Percentiles rank a stretch among this genome's conserved stretches.
These are phyloP conservation scores for Pocillopora grandis DNA, from an alignment of 92 coral and sea anemone genomes.

Conservation along the genomic window DNA sequence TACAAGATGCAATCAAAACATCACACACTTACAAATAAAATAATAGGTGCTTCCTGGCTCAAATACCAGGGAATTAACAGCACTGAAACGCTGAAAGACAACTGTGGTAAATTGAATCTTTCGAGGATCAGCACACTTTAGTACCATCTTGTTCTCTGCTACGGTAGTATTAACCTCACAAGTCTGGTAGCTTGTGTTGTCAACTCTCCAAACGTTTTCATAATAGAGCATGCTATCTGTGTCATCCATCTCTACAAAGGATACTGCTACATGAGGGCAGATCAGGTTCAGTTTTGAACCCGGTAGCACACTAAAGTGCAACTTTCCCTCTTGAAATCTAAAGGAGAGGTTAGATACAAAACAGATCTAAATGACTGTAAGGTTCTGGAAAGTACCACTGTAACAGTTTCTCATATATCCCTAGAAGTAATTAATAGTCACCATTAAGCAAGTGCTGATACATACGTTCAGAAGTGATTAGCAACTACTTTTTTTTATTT, in stretches of 20 bases:
- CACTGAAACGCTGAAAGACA: constrained; percentile 1
- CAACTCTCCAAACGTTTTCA: constrained; percentile 41
- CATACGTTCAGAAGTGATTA: too few relatives aligned
- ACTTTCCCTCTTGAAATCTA: constrained; percentile 13
- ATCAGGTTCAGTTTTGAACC: background rate
- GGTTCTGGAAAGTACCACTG: too few relatives aligned
- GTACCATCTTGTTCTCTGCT: background rate
- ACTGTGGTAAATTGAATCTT: background rate
- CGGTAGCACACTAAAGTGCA: constrained; percentile 7
- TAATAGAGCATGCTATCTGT: background rate
- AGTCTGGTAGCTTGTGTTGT: constrained; percentile 20
- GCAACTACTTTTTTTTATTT: too few relatives aligned
- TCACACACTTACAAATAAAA: constrained; percentile 26
- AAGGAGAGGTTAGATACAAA: too few relatives aligned
- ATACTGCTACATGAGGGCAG: constrained; percentile 6
- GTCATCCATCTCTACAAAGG: background rate
- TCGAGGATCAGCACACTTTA: constrained; percentile 12
- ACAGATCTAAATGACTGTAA: too few relatives aligned
- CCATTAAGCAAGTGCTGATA: too few relatives aligned
- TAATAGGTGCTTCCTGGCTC: constrained; percentile 14
- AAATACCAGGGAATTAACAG: background rate
- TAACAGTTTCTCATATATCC: too few relatives aligned
- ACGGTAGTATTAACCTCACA: constrained; percentile 24
- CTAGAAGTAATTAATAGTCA: too few relatives aligned
- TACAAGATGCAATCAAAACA: background rate